Evolutionary conservation across 2,888 invertebrate species (phyloP).

Genomic region (Pheosia tremula): DNA sequence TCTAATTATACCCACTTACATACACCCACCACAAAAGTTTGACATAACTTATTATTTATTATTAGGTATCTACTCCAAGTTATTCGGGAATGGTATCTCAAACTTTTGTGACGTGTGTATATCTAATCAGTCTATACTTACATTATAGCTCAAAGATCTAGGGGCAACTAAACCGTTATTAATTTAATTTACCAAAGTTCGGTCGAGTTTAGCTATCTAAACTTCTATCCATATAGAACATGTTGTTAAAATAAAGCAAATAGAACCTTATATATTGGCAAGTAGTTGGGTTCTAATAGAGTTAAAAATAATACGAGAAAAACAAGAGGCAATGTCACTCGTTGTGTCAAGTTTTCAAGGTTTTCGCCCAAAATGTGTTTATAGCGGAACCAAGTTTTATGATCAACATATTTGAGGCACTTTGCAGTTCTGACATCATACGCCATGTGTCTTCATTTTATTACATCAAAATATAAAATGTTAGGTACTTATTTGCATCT

Average conservation of each 20-base stretch:
- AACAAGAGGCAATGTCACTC: background rate
- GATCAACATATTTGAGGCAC: slow-evolving; percentile 1
- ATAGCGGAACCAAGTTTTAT: slow-evolving; percentile 13
- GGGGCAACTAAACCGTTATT: background rate
- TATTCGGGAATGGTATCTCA: background rate
- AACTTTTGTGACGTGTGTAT: background rate
- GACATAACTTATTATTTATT: background rate
- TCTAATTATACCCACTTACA: no score
- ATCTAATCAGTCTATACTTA: background rate
- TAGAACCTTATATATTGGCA: no score
- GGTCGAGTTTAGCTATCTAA: no score
- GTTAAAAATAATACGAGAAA: slow-evolving; percentile 9
- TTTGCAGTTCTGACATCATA: slow-evolving; percentile 5
- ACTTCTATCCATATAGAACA: no score
- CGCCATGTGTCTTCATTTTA: background rate
- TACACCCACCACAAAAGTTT: no score
- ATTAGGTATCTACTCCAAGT: background rate
- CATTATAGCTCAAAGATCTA: background rate
- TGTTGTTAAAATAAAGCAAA: no score
- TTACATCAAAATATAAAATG: background rate
- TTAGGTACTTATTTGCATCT: background rate
- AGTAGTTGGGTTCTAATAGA: background rate
- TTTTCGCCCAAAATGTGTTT: slow-evolving; percentile 11
- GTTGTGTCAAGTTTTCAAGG: slow-evolving; percentile 19
- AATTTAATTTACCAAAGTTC: no score